Percentiles rank a stretch among this genome's conserved stretches.
Evolutionary conservation across 1,140 invertebrate genomes (phyloP).

Genomic region (Pseudomyrmex pallidus): DNA sequence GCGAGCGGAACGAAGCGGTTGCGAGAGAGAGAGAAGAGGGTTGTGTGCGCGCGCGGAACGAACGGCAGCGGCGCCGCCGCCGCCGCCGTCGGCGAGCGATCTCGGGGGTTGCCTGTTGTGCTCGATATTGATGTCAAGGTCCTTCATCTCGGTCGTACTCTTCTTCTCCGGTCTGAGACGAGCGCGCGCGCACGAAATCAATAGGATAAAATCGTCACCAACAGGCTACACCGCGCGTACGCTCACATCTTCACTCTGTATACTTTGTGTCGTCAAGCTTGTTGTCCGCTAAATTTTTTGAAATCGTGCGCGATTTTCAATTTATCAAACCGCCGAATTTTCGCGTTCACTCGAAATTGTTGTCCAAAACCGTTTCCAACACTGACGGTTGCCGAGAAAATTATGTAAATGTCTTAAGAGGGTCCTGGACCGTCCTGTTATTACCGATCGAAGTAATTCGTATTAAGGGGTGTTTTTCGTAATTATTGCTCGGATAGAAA

Average conservation of each 20-base stretch:
- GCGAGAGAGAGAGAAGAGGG: slow-evolving; percentile 1
- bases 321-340: not conserved
- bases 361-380: not conserved
- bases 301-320: slow-evolving; percentile 9
- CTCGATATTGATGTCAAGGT: slow-evolving; percentile 78
- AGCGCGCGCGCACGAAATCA: slow-evolving; percentile 70
- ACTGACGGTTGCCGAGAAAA: not conserved
- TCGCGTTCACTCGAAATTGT: slow-evolving; percentile 12
- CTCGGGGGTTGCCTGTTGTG: slow-evolving; percentile 63
- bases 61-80: slow-evolving; percentile 6
- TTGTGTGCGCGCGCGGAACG: slow-evolving; percentile 10
- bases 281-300: slow-evolving; percentile 1
- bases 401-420: too few species aligned
- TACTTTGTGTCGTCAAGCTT: slow-evolving; percentile 8
- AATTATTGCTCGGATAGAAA: too few species aligned
- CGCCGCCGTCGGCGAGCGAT: slow-evolving; percentile 35
- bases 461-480: too few species aligned
- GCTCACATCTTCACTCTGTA: not conserved
- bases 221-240: slow-evolving; percentile 52
- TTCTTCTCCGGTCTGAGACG: slow-evolving; percentile 60
- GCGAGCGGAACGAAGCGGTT: too few species aligned
- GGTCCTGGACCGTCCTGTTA: too few species aligned
- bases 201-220: slow-evolving; percentile 76
- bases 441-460: too few species aligned
- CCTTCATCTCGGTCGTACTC: slow-evolving; percentile 72